Evolutionary conservation across 2,113 vertebrate species (phyloP).

Genomic region (Macquaria australasica): DNA sequence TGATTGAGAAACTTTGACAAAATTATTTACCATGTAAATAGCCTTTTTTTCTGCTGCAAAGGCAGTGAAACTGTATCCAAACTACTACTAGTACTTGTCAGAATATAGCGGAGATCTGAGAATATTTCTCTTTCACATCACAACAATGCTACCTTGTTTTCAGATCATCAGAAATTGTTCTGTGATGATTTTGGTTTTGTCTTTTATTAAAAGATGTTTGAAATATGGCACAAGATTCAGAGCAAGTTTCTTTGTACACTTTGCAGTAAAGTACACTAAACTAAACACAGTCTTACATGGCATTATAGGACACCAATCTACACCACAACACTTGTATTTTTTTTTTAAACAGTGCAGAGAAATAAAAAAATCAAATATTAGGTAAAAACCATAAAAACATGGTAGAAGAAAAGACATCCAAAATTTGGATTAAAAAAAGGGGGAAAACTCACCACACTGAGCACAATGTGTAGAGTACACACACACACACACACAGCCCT

Average conservation of each 20-base stretch:
- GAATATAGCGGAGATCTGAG: constrained; percentile 11
- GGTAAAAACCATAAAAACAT: constrained; percentile 37
- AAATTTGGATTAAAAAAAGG: neutral
- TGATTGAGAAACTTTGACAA: constrained; percentile 40
- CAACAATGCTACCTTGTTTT: constrained; percentile 45
- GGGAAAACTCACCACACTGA: constrained; percentile 1
- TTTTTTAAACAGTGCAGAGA: constrained; percentile 6
- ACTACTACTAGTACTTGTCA: neutral
- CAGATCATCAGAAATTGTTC: constrained; percentile 28
- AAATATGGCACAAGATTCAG: neutral
- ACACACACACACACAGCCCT: neutral
- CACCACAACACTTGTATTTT: neutral
- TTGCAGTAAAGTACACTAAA: constrained; percentile 1
- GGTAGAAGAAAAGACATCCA: constrained; percentile 10
- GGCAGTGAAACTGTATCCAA: constrained; percentile 20
- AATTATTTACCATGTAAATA: constrained; percentile 73
- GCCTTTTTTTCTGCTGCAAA: constrained; percentile 49
- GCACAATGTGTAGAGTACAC: neutral
- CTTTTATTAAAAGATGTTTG: constrained; percentile 64
- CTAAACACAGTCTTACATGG: constrained; percentile 11
- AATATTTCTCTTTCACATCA: constrained; percentile 40
- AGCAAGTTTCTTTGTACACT: constrained; percentile 11
- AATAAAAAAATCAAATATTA: neutral
- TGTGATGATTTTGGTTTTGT: constrained; percentile 47
- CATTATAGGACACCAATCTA: constrained; percentile 33